Base-by-base conservation (phyloP, 2,888 invertebrate species). In the Schizotus pectinicornis region DNA sequence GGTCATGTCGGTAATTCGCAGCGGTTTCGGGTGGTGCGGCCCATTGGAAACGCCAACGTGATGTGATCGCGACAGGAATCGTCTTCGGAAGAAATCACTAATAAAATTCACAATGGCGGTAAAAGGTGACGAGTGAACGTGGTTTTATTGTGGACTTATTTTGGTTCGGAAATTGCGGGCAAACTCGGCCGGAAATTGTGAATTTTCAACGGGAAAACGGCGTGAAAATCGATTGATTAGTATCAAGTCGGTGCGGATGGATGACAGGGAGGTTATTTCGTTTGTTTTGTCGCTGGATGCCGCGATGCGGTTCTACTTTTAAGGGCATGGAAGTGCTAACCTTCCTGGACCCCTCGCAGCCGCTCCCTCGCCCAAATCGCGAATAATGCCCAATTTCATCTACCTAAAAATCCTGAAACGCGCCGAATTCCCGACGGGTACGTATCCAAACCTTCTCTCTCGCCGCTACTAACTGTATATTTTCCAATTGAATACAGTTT, bases 401-500 rank as follows among this genome's bases (percentile, higher is more conserved):
- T 22, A 22, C 22, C 22, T 22, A 22, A 22, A 22, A 22, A 22
- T 22, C 22, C 22, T 22, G 22, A 22, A 22, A 22, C 22, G 22
- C 22, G 22, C 22, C 22, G 22, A 22, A 22, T 22, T 22, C 22
- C 22, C 22, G 22, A 22, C 22, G 22, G 22, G 22, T 22, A 22
- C 22, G 22, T 22, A 11, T 11, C 39, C 11, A 8, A 39, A 39
- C n/a, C 7, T 30, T 8, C 22, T n/a, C 7, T 13, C 14, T 45
- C 7, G 33, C 31, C 32, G 36, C 43, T 50, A 72, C 71, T 79
- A 79, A 79, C 79, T 79, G 79, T 79, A 73, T 77, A 77, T 78
- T 75, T 76, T 77, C 74, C 73, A 75, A 72, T 74, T 76, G 75
- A 77, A 74, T 77, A 78, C 77, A 78, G 77, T 79, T 79, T 78